Percentiles rank a stretch among this genome's conserved stretches.
phyloP scores from a whole-genome alignment of 1,140 invertebrate species.

The Tetragnatha versicolor region DNA sequence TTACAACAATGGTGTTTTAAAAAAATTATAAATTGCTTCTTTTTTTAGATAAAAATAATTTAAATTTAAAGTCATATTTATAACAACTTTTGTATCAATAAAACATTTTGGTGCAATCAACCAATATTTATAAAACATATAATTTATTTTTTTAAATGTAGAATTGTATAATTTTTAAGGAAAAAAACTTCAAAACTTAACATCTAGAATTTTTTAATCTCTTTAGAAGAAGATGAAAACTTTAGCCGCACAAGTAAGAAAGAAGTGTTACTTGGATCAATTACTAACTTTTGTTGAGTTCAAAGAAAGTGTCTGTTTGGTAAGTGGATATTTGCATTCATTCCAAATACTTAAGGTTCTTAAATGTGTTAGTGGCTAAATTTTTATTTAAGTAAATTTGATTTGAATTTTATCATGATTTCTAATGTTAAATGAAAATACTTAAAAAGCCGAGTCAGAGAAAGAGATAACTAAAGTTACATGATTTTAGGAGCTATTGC shows the following conservation, averaged over 20 bases:
- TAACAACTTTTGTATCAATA: too few species aligned
- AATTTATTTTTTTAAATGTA: too few species aligned
- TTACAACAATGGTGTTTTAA: too few species aligned
- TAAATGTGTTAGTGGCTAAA: too few species aligned
- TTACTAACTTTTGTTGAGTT: constrained; percentile 33
- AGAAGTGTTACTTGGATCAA: constrained; percentile 30
- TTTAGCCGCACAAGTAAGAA: not conserved
- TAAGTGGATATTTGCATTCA: constrained; percentile 11
- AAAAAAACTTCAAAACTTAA: too few species aligned
- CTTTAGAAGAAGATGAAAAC: not conserved
- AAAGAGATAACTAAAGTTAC: not conserved
- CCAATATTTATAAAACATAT: too few species aligned
- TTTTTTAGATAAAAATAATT: too few species aligned
- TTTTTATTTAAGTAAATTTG: not conserved
- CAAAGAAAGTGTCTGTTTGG: constrained; percentile 28
- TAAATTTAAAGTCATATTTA: too few species aligned
- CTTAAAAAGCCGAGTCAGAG: not conserved
- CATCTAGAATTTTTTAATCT: not conserved
- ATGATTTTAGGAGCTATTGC: not conserved
- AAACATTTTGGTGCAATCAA: too few species aligned
- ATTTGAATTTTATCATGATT: not conserved
- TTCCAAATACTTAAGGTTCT: too few species aligned
- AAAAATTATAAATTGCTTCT: too few species aligned
- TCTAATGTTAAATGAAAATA: not conserved
- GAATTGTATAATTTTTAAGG: too few species aligned